Percentiles rank a stretch among this genome's conserved stretches.
phyloP scores from a whole-genome alignment of 92 coral and sea anemone genomes.

The Pocillopora grandis region DNA sequence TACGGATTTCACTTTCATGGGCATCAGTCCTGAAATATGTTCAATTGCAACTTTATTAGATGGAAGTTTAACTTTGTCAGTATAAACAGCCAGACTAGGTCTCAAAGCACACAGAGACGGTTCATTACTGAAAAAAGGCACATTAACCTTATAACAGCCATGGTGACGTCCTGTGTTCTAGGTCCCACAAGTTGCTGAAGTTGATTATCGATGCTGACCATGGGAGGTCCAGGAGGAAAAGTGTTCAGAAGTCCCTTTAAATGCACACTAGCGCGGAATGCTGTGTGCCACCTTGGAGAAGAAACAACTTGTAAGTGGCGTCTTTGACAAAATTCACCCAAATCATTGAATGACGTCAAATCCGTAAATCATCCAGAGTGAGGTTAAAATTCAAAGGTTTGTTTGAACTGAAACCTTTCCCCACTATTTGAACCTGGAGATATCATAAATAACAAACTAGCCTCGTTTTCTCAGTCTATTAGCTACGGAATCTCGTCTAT shows the following conservation, averaged over 20 bases:
- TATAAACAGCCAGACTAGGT: too few relatives aligned
- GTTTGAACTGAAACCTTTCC: too few relatives aligned
- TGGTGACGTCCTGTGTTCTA: not conserved
- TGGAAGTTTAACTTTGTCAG: not conserved
- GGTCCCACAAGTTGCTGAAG: constrained; percentile 41
- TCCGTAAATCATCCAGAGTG: too few relatives aligned
- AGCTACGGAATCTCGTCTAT: too few relatives aligned
- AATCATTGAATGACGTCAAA: too few relatives aligned
- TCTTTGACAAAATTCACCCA: not conserved
- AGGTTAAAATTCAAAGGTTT: too few relatives aligned
- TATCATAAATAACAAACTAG: too few relatives aligned
- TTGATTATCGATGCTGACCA: constrained; percentile 72
- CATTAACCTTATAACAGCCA: constrained; percentile 31
- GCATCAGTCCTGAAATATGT: constrained; percentile 46
- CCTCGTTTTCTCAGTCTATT: too few relatives aligned
- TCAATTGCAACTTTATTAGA: not conserved
- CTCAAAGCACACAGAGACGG: too few relatives aligned
- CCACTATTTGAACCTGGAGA: too few relatives aligned
- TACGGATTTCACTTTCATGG: constrained; percentile 34
- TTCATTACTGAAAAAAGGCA: too few relatives aligned
- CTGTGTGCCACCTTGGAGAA: constrained; percentile 71
- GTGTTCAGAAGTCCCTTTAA: constrained; percentile 71
- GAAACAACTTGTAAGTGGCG: not conserved
- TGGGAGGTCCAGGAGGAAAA: constrained; percentile 87
- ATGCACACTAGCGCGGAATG: constrained; percentile 63